Evolutionary conservation across 2,888 invertebrate genomes (phyloP).

Genomic region (Drosophila paramelanica): DNA sequence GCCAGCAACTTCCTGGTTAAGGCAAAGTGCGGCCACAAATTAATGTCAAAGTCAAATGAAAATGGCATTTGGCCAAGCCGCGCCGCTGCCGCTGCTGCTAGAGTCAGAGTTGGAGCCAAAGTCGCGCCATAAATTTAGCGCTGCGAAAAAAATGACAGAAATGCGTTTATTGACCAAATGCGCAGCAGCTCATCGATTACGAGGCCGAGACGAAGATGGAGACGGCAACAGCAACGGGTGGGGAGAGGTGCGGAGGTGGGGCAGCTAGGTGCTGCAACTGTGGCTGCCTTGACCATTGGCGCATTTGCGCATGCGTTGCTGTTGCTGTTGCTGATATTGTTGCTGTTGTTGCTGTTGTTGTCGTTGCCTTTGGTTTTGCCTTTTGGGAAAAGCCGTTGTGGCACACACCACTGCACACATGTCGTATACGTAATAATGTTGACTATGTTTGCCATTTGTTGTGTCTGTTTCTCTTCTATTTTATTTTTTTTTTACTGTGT

Average conservation of each 20-base stretch:
- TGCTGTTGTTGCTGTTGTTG: constrained; percentile 16
- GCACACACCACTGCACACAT: constrained; percentile 54
- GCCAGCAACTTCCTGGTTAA: constrained; percentile 72
- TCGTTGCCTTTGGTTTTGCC: constrained; percentile 49
- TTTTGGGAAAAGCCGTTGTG: constrained; percentile 69
- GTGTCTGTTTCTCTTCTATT: constrained; percentile 23
- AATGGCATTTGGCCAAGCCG: constrained; percentile 78
- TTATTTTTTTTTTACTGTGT: constrained; percentile 5
- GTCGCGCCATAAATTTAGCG: constrained; percentile 76
- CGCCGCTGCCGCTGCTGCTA: constrained; percentile 4
- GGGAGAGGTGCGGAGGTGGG: not conserved
- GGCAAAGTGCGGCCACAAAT: constrained; percentile 78
- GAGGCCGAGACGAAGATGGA: constrained; percentile 50
- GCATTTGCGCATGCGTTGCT: constrained; percentile 60
- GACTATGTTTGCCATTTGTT: constrained; percentile 48
- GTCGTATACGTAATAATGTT: constrained; percentile 74
- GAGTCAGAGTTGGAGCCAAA: constrained; percentile 60
- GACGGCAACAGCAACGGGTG: constrained; percentile 1
- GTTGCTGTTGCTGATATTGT: constrained; percentile 9
- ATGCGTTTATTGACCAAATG: constrained; percentile 81
- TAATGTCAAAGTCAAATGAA: constrained; percentile 80
- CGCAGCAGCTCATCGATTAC: constrained; percentile 79
- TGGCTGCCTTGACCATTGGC: constrained; percentile 75
- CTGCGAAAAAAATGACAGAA: constrained; percentile 78
- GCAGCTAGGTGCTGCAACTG: constrained; percentile 25